Evolutionary conservation across 2,113 vertebrate genomes (phyloP), one percentile per base, ranked within the genome.

Genomic region (Halichoerus grypus): DNA sequence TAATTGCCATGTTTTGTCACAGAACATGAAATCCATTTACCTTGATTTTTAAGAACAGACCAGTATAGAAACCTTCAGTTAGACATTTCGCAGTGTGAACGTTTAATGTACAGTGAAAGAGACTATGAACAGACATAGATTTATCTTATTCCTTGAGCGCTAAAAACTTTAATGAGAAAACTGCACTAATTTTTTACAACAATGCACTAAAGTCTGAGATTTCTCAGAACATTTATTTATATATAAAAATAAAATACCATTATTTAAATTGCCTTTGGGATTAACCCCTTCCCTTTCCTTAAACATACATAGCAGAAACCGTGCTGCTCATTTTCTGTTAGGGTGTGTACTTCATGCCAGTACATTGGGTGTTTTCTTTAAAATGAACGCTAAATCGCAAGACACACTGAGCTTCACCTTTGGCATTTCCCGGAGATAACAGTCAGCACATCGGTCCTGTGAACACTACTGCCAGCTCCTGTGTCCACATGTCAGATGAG

Each of bases 131-230:
- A 98, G 98, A 98, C 97, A 85, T 86, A 98, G 98, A 98, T 99
- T 98, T 97, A 97, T 98, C 98, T 99, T 99, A 99, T 99, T 99
- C 99, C 99, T 98, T 98, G 98, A 98, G 98, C 98, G 98, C 98
- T 98, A 98, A 98, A 98, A 98, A 98, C 98, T 98, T 99, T 98
- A 99, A 98, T 99, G 98, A 98, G 97, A 93, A 99, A 99, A 99
- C 99, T 99, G 99, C 99, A 99, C 99, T 99, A 99, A 99, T 99
- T 98, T 99, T 99, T 99, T 99, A 99, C 99, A 99, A 99, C 98
- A 99, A 99, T 99, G 99, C 99, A 99, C 99, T 99, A 99, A 99
- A 99, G 99, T 99, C 99, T 99, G 98, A 99, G 98, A 98, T 99
- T 98, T 99, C 99, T 99, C 99, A 99, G 99, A 99, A 98, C 96